phyloP scores from a whole-genome alignment of 1,140 invertebrate species.

The Tribolium castaneum region DNA sequence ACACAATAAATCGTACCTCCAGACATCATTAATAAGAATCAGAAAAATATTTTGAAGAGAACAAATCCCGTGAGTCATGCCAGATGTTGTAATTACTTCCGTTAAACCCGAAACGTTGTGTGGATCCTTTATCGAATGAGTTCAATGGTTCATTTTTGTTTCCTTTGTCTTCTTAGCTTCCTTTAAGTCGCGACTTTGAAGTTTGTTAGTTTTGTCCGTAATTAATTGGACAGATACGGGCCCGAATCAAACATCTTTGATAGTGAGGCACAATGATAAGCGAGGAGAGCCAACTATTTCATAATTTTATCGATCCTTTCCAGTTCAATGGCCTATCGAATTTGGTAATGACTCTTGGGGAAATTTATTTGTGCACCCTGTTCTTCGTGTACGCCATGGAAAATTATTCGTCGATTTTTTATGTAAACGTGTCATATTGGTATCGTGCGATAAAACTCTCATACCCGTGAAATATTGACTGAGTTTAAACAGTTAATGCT shows the following conservation, averaged over 20 bases:
- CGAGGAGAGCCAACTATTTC: neutral
- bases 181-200: slow-evolving; percentile 45
- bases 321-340: slow-evolving; percentile 15
- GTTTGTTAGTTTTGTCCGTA: slow-evolving; percentile 44
- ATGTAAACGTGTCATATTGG: neutral
- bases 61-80: slow-evolving; percentile 31
- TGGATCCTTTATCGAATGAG: slow-evolving; percentile 40
- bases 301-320: neutral
- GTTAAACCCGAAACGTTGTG: slow-evolving; percentile 42
- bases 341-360: neutral
- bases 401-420: slow-evolving; percentile 16
- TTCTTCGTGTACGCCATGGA: neutral
- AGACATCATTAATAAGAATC: slow-evolving; percentile 21
- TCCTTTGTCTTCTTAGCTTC: slow-evolving; percentile 44
- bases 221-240: slow-evolving; percentile 45
- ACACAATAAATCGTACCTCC: slow-evolving; percentile 16
- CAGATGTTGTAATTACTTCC: slow-evolving; percentile 50
- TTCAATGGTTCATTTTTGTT: slow-evolving; percentile 47
- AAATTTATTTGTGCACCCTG: neutral
- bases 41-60: slow-evolving; percentile 22
- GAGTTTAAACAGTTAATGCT: slow-evolving; percentile 29
- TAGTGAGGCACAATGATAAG: neutral
- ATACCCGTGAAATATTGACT: slow-evolving; percentile 13
- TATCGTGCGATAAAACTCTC: neutral
- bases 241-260: neutral